These are phyloP conservation scores for Flexamia atlantica DNA, from an alignment of 2,888 invertebrate genomes.

Conservation along the genomic window DNA sequence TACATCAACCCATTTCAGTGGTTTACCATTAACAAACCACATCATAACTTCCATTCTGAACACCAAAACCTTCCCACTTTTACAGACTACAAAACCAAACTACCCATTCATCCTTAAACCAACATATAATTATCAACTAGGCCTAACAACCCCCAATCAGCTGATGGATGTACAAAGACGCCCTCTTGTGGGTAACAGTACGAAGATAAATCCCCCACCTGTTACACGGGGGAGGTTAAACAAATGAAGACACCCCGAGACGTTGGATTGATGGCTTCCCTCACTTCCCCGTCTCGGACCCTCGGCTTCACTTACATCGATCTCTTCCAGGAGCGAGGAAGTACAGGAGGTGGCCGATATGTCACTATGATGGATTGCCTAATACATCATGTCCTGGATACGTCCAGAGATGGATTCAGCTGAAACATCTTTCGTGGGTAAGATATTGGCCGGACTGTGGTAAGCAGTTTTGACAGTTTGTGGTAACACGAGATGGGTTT, in stretches of 20 bases:
- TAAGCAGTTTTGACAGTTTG: background rate
- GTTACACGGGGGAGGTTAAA: conserved; percentile 36
- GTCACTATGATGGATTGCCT: conserved; percentile 50
- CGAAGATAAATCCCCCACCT: conserved; percentile 29
- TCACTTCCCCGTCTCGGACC: conserved; percentile 12
- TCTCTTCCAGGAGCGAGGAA: background rate
- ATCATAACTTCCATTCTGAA: no score
- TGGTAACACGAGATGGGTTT: no score
- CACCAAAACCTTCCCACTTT: no score
- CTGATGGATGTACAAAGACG: background rate
- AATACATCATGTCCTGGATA: conserved; percentile 37
- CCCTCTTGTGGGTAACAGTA: background rate
- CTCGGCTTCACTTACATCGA: conserved; percentile 35
- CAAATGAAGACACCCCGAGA: conserved; percentile 56
- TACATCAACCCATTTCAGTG: no score
- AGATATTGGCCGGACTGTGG: background rate
- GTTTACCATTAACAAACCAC: no score
- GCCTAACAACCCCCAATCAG: background rate
- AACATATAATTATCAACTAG: no score
- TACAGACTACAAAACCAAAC: no score
- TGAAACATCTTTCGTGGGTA: background rate
- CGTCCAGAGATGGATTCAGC: conserved; percentile 5
- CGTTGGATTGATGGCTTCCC: conserved; percentile 9
- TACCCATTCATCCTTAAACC: no score
- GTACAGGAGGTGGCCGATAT: conserved; percentile 28